Conservation (phyloP, 2,797 vertebrate genomes). For the Pangasius larnaudii region DNA sequence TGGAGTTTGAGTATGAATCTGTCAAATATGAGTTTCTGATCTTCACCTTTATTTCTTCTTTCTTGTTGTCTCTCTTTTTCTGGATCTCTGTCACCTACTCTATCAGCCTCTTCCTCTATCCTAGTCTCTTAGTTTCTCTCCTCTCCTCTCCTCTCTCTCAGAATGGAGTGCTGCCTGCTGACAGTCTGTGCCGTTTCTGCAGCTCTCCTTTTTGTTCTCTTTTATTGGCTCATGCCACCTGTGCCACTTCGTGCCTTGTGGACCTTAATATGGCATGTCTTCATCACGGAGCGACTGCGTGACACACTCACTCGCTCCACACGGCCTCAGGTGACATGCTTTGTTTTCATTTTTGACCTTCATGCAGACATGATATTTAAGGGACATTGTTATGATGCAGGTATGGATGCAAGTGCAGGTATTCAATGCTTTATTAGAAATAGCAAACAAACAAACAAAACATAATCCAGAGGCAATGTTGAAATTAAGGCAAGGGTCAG, state of each 20-base stretch:
- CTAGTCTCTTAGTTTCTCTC: not conserved
- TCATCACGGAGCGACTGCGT: constrained; percentile 56
- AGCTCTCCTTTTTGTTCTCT: constrained; percentile 51
- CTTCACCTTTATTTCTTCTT: not conserved
- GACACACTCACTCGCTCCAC: constrained; percentile 58
- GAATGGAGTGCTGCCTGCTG: constrained; percentile 59
- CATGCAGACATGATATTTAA: not conserved
- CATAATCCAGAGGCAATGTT: no score
- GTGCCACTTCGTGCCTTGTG: constrained; percentile 48
- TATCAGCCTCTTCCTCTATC: not conserved
- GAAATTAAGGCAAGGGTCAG: no score
- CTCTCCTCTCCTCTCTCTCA: constrained; percentile 19
- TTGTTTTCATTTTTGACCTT: not conserved
- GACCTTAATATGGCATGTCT: constrained; percentile 63
- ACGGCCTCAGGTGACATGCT: constrained; percentile 62
- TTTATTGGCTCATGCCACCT: constrained; percentile 50
- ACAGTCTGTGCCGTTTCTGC: constrained; percentile 25
- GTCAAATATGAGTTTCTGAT: not conserved
- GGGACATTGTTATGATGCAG: not conserved
- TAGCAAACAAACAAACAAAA: no score
- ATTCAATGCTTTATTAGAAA: no score
- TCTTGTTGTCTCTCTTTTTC: not conserved
- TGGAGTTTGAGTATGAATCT: not conserved
- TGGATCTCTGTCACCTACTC: not conserved
- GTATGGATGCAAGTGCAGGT: no score